Conservation (phyloP, 53 echinoderm and acorn worm species). For the Zoroaster sp. region DNA sequence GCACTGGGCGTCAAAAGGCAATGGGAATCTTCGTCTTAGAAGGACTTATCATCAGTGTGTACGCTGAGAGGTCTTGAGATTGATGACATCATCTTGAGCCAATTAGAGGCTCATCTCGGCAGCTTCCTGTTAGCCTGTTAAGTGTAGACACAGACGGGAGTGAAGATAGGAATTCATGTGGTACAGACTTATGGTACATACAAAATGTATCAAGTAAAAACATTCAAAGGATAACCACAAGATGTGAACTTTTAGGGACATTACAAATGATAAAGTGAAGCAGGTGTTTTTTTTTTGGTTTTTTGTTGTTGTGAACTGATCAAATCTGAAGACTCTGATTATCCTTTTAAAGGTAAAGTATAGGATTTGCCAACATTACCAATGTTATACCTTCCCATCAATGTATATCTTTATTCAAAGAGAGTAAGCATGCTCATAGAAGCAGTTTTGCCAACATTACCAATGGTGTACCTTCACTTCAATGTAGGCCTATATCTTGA, state of each 20-base stretch:
- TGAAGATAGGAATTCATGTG: not conserved
- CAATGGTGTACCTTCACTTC: too few relatives aligned
- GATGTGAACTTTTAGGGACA: not conserved
- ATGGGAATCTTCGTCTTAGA: not conserved
- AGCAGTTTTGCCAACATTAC: too few relatives aligned
- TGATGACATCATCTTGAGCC: constrained; percentile 28
- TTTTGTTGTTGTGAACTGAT: not conserved
- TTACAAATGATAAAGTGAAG: not conserved
- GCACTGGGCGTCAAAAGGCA: not conserved
- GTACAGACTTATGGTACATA: not conserved
- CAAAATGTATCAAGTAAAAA: not conserved
- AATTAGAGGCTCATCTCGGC: not conserved
- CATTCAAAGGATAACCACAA: not conserved
- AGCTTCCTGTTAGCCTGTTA: constrained; percentile 6
- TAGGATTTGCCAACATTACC: too few relatives aligned
- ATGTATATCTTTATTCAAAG: too few relatives aligned
- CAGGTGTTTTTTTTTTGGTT: not conserved
- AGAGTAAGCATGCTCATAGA: too few relatives aligned
- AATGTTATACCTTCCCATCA: too few relatives aligned
- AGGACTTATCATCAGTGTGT: not conserved
- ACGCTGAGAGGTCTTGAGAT: not conserved
- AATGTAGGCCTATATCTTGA: too few relatives aligned
- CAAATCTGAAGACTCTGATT: not conserved
- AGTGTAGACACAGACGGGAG: not conserved
- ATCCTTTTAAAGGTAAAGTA: not conserved